A percentile compares a stretch with the other conserved stretches of the same genome.
Evolutionary conservation across 1,140 invertebrate species (phyloP).

Genomic region (Drosophila teissieri): DNA sequence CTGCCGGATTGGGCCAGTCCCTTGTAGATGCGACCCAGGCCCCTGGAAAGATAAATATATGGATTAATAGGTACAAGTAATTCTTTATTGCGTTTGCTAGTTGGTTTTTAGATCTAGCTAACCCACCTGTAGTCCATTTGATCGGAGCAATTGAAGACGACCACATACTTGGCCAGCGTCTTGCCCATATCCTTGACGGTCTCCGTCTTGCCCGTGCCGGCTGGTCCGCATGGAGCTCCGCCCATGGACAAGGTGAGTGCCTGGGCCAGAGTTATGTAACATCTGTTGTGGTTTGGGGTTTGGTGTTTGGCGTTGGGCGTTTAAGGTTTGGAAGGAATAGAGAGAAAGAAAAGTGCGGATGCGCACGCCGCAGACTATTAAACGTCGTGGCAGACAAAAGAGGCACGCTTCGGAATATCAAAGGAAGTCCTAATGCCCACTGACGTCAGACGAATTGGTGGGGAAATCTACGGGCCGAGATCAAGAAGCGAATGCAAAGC

Average conservation of each 20-base stretch:
- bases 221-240: slow-evolving; percentile 96
- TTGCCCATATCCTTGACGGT: slow-evolving; percentile 99
- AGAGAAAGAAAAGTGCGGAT: slow-evolving; percentile 25
- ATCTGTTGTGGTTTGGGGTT: slow-evolving; percentile 86
- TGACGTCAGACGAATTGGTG: slow-evolving; percentile 25
- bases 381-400: slow-evolving; percentile 23
- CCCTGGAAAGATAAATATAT: slow-evolving; percentile 85
- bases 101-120: not conserved
- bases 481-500: slow-evolving; percentile 34
- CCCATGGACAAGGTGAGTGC: slow-evolving; percentile 98
- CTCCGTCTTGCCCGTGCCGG: slow-evolving; percentile 98
- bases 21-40: slow-evolving; percentile 94
- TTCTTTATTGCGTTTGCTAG: too few relatives aligned
- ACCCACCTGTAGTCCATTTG: slow-evolving; percentile 98
- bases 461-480: slow-evolving; percentile 15
- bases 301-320: too few relatives aligned
- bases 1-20: slow-evolving; percentile 97
- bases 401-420: slow-evolving; percentile 43
- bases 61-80: too few relatives aligned
- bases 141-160: slow-evolving; percentile 99
- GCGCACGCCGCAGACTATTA: slow-evolving; percentile 34
- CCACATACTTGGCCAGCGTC: slow-evolving; percentile 98
- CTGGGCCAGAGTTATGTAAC: slow-evolving; percentile 98
- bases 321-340: too few relatives aligned
- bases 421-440: slow-evolving; percentile 48